Percentiles rank a stretch among this genome's conserved stretches.
These are phyloP conservation scores for Gasterosteus aculeatus DNA, from an alignment of 2,113 vertebrate species.

Conservation along the genomic window DNA sequence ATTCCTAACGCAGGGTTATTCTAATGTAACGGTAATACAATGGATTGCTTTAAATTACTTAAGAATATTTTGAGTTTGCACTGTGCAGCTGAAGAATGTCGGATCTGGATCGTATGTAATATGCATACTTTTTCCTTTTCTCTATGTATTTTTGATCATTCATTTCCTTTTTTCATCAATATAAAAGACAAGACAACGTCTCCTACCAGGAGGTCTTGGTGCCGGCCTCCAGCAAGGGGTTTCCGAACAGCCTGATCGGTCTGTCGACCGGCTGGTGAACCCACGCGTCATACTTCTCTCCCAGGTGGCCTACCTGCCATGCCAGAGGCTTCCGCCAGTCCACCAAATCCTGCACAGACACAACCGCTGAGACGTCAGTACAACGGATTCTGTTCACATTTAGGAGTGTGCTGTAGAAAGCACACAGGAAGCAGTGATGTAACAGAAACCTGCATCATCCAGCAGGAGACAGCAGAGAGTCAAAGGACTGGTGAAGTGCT, in stretches of 20 bases:
- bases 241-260: constrained; percentile 94
- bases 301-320: constrained; percentile 94
- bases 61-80: not conserved
- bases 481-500: not conserved
- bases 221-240: constrained; percentile 87
- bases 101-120: too few species aligned
- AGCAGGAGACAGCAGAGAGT: constrained; percentile 58
- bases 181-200: not conserved
- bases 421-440: too few species aligned
- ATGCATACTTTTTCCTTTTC: not conserved
- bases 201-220: constrained; percentile 93
- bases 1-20: not conserved
- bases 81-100: not conserved
- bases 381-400: not conserved
- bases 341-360: constrained; percentile 87
- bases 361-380: not conserved
- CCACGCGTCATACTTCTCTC: constrained; percentile 95
- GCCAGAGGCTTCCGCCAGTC: constrained; percentile 94
- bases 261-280: constrained; percentile 94
- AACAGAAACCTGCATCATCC: constrained; percentile 1
- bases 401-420: not conserved
- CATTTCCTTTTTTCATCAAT: not conserved
- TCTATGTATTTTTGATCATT: not conserved
- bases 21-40: not conserved
- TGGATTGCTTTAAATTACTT: too few species aligned